phyloP scores from a whole-genome alignment of 2,888 invertebrate species.

The Cryptophagus acutangulus region DNA sequence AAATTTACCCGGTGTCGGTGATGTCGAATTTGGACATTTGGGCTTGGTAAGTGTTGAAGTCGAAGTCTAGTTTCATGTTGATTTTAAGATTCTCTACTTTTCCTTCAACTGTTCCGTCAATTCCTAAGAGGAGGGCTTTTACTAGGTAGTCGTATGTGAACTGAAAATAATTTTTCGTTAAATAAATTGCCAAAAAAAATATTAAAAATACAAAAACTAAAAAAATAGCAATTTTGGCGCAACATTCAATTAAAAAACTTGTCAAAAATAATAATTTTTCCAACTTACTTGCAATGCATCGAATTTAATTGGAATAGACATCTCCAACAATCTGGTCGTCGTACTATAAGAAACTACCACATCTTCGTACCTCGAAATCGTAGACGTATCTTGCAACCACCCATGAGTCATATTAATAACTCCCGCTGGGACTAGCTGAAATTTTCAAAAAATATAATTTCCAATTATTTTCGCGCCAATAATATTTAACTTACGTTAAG shows the following conservation, averaged over 20 bases:
- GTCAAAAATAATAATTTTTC: too few species aligned
- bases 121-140: conserved; percentile 53
- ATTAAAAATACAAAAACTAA: conserved; percentile 5
- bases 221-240: background rate
- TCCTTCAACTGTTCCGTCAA: conserved; percentile 51
- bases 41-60: conserved; percentile 20
- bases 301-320: background rate
- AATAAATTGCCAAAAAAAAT: background rate
- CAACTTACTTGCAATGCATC: background rate
- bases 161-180: conserved; percentile 38
- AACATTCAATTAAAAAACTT: background rate
- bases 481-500: conserved; percentile 8
- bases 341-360: background rate
- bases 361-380: background rate
- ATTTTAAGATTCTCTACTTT: conserved; percentile 37
- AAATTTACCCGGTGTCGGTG: conserved; percentile 26
- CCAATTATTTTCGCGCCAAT: background rate
- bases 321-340: background rate
- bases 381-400: background rate
- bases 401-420: background rate
- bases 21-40: conserved; percentile 27
- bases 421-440: background rate
- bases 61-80: conserved; percentile 22
- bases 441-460: background rate
- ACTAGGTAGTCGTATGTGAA: conserved; percentile 52